Conservation (phyloP, 2,113 vertebrate genomes). For the Macaca fascicularis region DNA sequence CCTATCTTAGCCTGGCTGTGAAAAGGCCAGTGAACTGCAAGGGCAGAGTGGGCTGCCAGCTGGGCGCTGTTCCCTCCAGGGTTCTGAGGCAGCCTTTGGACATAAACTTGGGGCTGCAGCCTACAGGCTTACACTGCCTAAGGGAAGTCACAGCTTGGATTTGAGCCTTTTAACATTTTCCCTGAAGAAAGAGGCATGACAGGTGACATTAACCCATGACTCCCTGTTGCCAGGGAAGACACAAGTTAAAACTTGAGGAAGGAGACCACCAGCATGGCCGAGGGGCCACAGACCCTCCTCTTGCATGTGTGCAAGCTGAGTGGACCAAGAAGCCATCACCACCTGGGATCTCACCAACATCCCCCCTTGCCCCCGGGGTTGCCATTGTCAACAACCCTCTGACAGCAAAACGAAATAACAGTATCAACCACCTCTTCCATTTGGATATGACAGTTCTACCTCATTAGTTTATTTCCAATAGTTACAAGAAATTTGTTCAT, state of each 20-base stretch:
- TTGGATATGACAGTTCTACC: background rate
- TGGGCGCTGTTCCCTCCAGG: background rate
- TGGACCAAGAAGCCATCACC: background rate
- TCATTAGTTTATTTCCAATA: background rate
- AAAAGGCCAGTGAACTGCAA: background rate
- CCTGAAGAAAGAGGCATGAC: slow-evolving; percentile 80
- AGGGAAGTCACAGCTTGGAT: slow-evolving; percentile 67
- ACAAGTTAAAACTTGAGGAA: slow-evolving; percentile 71
- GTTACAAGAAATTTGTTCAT: background rate
- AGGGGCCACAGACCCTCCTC: background rate
- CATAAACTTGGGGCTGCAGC: background rate
- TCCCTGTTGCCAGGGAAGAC: slow-evolving; percentile 61
- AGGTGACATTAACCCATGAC: slow-evolving; percentile 61
- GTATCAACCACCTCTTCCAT: background rate
- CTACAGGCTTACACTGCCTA: slow-evolving; percentile 58
- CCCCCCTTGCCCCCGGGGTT: background rate
- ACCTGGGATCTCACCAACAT: background rate
- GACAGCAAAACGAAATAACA: background rate
- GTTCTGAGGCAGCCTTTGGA: background rate
- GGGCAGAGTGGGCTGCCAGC: background rate
- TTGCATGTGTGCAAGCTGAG: background rate
- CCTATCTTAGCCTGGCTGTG: background rate
- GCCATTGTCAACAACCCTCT: background rate
- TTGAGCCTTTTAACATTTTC: slow-evolving; percentile 72
- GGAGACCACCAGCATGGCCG: background rate